These are phyloP conservation scores for Daktulosphaira vitifoliae DNA, from an alignment of 1,140 invertebrate genomes.

Conservation along the genomic window DNA sequence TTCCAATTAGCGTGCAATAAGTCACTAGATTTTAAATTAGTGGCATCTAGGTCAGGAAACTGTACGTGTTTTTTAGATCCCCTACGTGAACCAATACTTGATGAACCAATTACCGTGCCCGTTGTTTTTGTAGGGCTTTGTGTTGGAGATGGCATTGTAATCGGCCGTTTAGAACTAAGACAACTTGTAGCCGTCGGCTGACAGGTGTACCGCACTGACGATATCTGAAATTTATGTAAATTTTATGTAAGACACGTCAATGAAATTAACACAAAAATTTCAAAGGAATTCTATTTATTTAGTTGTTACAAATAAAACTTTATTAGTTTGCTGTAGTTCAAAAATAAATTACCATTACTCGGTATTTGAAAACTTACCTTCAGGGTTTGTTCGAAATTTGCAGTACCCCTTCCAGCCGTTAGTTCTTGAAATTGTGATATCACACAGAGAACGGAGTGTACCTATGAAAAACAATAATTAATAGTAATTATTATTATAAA, in stretches of 20 bases:
- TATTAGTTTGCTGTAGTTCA: too few species aligned
- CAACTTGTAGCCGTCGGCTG: conserved; percentile 39
- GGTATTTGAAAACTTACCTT: conserved; percentile 29
- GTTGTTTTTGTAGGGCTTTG: conserved; percentile 35
- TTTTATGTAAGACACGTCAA: too few species aligned
- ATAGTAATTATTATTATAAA: too few species aligned
- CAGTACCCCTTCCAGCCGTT: conserved; percentile 59
- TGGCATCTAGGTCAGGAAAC: conserved; percentile 34
- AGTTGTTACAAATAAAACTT: too few species aligned
- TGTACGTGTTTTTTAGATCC: conserved; percentile 39
- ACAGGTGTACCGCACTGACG: conserved; percentile 38
- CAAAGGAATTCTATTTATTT: too few species aligned
- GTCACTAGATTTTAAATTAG: conserved; percentile 3
- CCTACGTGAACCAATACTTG: neutral
- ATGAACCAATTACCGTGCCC: neutral
- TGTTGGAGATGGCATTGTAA: conserved; percentile 36
- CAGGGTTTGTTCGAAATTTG: conserved; percentile 45
- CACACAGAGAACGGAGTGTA: conserved; percentile 68
- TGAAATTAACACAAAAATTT: too few species aligned
- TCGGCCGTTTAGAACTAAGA: conserved; percentile 37
- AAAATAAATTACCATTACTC: too few species aligned
- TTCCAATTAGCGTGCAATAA: conserved; percentile 35
- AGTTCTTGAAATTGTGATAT: conserved; percentile 75
- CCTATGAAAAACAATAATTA: conserved; percentile 47
- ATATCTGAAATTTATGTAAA: too few species aligned